Base-by-base conservation (phyloP, 2,888 invertebrate species). In the Aromia moschata region DNA sequence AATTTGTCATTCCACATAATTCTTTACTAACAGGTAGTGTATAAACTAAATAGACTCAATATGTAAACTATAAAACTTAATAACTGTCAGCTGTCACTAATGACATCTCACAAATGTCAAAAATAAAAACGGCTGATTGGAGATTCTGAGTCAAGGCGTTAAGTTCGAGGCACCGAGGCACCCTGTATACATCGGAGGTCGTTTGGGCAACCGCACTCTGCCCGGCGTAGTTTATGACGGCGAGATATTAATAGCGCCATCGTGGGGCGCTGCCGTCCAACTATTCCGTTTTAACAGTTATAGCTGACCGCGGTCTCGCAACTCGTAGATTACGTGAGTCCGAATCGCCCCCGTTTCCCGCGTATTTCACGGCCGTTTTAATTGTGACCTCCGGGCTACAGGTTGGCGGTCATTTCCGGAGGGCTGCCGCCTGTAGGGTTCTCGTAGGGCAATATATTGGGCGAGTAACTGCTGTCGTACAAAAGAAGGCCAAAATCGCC, bases 241-340 rank as follows among this genome's bases (percentile, higher is more conserved):
- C 47, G 58, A 55, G 47, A 62, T 61, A 61, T 61, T 53, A 57
- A 61, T 55, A 53, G 33, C 40, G 40, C 40, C 44, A 38, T 58
- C 49, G 33, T 56, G 43, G 46, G 54, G 31, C 45, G 51, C 37
- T 58, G 30, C 15, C 30, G 56, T 44, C 57, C 45, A 69, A 71
- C 68, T 69, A 69, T 71, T 69, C 67, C 67, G 65, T 60, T 69
- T 69, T 67, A 66, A 63, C 64, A 64, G 67, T 69, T 69, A 68
- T 67, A 58, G 59, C 69, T 61, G 68, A 69, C 70, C 68, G 25
- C 25, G 25, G 9, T 9, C 25, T 59, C 60, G 63, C 63, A 64
- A 63, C 62, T 60, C 63, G 63, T 65, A 64, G 64, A 64, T 67
- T 69, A 62, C 62, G 54, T n/a, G n/a, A n/a, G n/a, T n/a, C n/a